phyloP scores from a whole-genome alignment of 1,140 invertebrate species.

The Drusus annulatus region DNA sequence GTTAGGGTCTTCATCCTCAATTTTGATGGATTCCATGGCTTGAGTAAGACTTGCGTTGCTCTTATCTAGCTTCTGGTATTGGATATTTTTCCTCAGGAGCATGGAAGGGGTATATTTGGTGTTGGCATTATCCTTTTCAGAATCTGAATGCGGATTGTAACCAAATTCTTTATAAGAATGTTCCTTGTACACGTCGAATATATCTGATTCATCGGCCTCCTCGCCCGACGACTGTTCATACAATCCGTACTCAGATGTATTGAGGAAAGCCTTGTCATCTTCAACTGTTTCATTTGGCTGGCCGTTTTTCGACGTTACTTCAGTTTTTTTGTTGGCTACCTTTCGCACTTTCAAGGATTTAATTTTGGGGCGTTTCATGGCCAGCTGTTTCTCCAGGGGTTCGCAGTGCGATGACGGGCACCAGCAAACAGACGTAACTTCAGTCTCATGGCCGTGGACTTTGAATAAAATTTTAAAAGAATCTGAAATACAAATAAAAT shows the following conservation, averaged over 20 bases:
- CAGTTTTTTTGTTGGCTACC: conserved; percentile 9
- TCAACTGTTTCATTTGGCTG: neutral
- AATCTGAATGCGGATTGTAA: conserved; percentile 25
- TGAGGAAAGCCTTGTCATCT: conserved; percentile 7
- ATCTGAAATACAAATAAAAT: conserved; percentile 64
- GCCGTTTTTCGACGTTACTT: neutral
- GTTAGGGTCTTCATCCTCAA: neutral
- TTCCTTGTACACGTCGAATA: conserved; percentile 51
- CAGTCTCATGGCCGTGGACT: conserved; percentile 80
- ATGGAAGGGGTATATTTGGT: conserved; percentile 16
- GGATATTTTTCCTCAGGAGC: conserved; percentile 5
- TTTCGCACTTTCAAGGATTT: conserved; percentile 9
- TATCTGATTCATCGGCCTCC: conserved; percentile 45
- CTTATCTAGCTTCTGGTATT: conserved; percentile 11
- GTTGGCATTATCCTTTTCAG: conserved; percentile 30
- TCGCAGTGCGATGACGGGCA: conserved; percentile 73
- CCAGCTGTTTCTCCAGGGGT: conserved; percentile 43
- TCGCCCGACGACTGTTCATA: conserved; percentile 41
- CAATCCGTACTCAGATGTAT: conserved; percentile 26
- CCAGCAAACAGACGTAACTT: conserved; percentile 81
- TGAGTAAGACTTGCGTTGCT: conserved; percentile 13
- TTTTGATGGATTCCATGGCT: conserved; percentile 32
- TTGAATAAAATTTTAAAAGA: conserved; percentile 75
- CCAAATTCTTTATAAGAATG: conserved; percentile 38
- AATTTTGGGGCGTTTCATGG: conserved; percentile 28